A percentile compares a stretch with the other conserved stretches of the same genome.
phyloP scores from a whole-genome alignment of 2,797 vertebrate genomes.

The Argyrosomus regius region DNA sequence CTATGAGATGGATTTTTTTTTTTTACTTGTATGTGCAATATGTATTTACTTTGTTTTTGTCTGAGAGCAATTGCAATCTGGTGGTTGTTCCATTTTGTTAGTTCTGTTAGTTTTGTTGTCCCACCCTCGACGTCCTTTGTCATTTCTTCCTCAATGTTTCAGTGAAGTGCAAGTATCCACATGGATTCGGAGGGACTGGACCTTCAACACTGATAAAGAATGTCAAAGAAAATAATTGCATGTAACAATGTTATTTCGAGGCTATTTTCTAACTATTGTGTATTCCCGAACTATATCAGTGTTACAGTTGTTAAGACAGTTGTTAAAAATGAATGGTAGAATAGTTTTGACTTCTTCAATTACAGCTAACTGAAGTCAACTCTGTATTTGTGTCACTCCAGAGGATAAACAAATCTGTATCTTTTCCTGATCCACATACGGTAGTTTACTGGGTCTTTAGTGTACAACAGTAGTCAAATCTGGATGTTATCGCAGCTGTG shows the following conservation, averaged over 20 bases:
- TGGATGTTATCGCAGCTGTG: slow-evolving; percentile 14
- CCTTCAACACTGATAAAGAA: slow-evolving; percentile 78
- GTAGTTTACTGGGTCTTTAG: slow-evolving; percentile 26
- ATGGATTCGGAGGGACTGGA: slow-evolving; percentile 81
- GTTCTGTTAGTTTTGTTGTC: slow-evolving; percentile 52
- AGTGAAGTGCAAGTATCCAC: slow-evolving; percentile 61
- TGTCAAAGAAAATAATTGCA: slow-evolving; percentile 86
- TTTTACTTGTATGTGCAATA: slow-evolving; percentile 82
- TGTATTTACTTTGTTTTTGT: slow-evolving; percentile 78
- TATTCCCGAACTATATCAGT: slow-evolving; percentile 91
- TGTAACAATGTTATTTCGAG: slow-evolving; percentile 87
- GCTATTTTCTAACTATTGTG: slow-evolving; percentile 90
- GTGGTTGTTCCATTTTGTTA: slow-evolving; percentile 53
- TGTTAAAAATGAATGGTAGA: slow-evolving; percentile 91
- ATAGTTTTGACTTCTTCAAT: slow-evolving; percentile 85
- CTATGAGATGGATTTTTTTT: slow-evolving; percentile 72
- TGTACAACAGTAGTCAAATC: slow-evolving; percentile 26
- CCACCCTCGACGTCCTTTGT: slow-evolving; percentile 19
- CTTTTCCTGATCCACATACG: slow-evolving; percentile 33
- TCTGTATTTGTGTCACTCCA: slow-evolving; percentile 62
- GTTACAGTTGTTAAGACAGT: slow-evolving; percentile 87
- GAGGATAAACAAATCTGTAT: slow-evolving; percentile 49
- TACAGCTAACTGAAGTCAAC: slow-evolving; percentile 46
- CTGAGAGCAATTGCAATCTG: slow-evolving; percentile 66
- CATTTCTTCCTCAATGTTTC: slow-evolving; percentile 67